Percentiles rank a stretch among this genome's conserved stretches.
phyloP scores from a whole-genome alignment of 2,113 vertebrate genomes.

The Thamnophis sirtalis region DNA sequence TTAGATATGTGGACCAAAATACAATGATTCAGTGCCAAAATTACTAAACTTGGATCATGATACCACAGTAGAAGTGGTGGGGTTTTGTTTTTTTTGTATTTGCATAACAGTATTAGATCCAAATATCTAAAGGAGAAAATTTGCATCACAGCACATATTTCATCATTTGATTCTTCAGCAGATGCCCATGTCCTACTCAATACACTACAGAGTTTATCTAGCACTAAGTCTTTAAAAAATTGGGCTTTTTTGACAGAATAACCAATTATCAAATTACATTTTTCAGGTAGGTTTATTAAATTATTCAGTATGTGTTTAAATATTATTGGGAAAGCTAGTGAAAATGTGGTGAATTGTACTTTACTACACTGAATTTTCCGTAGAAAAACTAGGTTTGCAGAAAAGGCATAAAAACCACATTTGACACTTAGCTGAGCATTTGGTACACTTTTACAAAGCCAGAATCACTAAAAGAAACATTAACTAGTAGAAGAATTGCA shows the following conservation, averaged over 20 bases:
- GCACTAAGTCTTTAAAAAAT: background rate
- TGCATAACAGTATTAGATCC: background rate
- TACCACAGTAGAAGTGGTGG: background rate
- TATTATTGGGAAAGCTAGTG: conserved; percentile 11
- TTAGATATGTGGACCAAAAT: background rate
- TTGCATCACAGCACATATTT: background rate
- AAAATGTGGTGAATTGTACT: background rate
- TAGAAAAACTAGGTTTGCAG: conserved; percentile 10
- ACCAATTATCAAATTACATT: conserved; percentile 15
- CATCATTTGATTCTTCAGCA: background rate
- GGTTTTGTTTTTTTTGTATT: background rate
- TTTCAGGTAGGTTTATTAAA: background rate
- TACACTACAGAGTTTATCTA: background rate
- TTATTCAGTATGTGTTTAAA: background rate
- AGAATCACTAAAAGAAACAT: background rate
- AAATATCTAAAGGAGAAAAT: background rate
- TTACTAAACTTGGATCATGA: background rate
- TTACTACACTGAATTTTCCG: background rate
- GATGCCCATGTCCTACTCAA: background rate
- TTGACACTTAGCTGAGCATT: background rate
- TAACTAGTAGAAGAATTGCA: background rate
- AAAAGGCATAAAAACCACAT: background rate
- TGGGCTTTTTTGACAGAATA: conserved; percentile 8
- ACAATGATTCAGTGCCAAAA: background rate
- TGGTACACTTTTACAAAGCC: conserved; percentile 13